Conservation (phyloP, 1,140 invertebrate genomes). For the Hyposmocoma kahamanoa region DNA sequence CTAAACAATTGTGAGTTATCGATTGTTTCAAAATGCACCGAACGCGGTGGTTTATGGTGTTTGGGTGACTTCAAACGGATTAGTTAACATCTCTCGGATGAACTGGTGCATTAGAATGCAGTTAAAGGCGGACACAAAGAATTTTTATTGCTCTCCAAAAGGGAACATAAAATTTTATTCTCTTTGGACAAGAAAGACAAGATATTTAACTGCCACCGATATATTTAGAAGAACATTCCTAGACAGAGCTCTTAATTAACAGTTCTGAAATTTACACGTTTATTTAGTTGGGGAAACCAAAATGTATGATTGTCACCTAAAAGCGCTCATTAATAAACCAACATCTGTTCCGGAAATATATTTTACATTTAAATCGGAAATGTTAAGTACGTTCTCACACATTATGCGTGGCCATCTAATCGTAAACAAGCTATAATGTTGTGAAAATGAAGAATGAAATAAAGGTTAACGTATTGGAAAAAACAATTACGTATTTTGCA, state of each 20-base stretch:
- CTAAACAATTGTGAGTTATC: slow-evolving; percentile 21
- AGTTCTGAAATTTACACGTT: slow-evolving; percentile 3
- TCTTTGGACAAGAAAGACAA: slow-evolving; percentile 31
- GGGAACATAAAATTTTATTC: slow-evolving; percentile 55
- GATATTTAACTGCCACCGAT: slow-evolving; percentile 35
- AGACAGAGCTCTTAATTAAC: slow-evolving; percentile 1
- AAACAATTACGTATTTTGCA: too few relatives aligned
- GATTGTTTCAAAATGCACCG: slow-evolving; percentile 28
- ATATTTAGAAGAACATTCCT: not conserved
- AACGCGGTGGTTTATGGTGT: slow-evolving; percentile 35
- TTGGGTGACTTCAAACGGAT: slow-evolving; percentile 44
- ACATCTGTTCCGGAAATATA: too few relatives aligned
- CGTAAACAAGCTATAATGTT: too few relatives aligned
- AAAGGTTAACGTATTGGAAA: too few relatives aligned
- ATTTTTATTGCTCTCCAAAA: slow-evolving; percentile 59
- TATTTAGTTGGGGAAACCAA: too few relatives aligned
- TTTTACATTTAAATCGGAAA: too few relatives aligned
- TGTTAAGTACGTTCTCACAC: too few relatives aligned
- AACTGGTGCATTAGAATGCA: slow-evolving; percentile 38
- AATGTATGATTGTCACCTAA: too few relatives aligned
- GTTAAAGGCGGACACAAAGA: slow-evolving; percentile 49
- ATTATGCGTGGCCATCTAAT: too few relatives aligned
- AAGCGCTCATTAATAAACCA: too few relatives aligned
- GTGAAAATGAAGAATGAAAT: too few relatives aligned
- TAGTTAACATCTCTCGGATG: slow-evolving; percentile 44